Percentiles rank a stretch among this genome's conserved stretches.
Evolutionary conservation across 2,888 invertebrate species (phyloP).

Genomic region (Sphaeridia pumilis): DNA sequence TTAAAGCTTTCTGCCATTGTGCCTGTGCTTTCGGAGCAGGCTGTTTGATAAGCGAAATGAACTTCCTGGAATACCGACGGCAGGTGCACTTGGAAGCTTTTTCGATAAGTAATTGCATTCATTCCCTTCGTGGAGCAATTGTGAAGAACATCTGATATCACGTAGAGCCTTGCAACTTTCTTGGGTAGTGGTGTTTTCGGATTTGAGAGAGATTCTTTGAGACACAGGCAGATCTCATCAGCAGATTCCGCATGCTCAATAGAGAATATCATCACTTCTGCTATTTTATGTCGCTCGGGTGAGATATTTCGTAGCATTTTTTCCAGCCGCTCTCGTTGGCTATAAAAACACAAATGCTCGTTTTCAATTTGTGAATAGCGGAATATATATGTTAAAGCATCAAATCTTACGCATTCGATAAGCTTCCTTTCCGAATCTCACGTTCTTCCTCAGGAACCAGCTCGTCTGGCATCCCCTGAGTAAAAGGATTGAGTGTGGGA

Average conservation of each 20-base stretch:
- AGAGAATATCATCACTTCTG: conserved; percentile 97
- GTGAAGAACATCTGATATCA: conserved; percentile 91
- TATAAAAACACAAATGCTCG: conserved; percentile 39
- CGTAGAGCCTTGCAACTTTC: conserved; percentile 83
- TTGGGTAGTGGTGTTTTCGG: conserved; percentile 64
- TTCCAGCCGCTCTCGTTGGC: conserved; percentile 85
- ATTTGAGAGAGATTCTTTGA: conserved; percentile 73
- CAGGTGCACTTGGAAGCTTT: conserved; percentile 75
- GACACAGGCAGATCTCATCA: conserved; percentile 85
- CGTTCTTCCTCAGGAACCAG: conserved; percentile 57
- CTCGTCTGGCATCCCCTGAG: conserved; percentile 92
- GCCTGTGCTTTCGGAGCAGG: conserved; percentile 18
- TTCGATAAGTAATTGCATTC: conserved; percentile 85
- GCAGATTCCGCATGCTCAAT: conserved; percentile 97
- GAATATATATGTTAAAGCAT: background rate
- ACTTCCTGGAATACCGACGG: conserved; percentile 63
- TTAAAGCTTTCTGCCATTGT: conserved; percentile 95
- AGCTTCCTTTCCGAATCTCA: conserved; percentile 57
- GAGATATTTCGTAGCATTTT: conserved; percentile 75
- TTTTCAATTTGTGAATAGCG: background rate
- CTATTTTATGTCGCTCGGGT: conserved; percentile 68
- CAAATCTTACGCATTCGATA: conserved; percentile 55
- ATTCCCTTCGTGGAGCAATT: conserved; percentile 93
- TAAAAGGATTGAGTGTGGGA: conserved; percentile 80
- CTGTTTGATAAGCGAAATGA: conserved; percentile 51